Evolutionary conservation across 2,797 vertebrate genomes (phyloP).

Genomic region (Ctenochaetus hawaiiensis): DNA sequence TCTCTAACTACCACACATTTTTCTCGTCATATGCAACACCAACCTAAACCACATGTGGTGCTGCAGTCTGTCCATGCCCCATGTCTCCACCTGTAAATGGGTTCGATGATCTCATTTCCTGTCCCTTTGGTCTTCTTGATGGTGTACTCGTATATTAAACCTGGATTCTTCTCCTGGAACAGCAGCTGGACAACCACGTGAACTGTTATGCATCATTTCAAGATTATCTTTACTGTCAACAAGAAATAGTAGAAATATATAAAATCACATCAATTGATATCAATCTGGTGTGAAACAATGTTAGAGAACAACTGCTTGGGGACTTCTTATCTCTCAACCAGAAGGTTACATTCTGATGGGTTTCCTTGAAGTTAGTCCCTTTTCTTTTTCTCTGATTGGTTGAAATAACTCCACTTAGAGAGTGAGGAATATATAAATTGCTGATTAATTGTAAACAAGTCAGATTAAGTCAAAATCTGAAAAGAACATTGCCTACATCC

Average conservation of each 20-base stretch:
- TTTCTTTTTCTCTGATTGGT: background rate
- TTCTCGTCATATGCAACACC: background rate
- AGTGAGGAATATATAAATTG: background rate
- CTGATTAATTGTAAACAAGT: background rate
- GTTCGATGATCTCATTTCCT: slow-evolving; percentile 89
- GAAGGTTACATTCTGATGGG: background rate
- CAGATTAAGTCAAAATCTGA: background rate
- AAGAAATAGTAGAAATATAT: background rate
- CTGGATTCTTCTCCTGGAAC: slow-evolving; percentile 95
- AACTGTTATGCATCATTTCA: background rate
- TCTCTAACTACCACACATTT: background rate
- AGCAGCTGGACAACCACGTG: slow-evolving; percentile 86
- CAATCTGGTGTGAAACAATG: background rate
- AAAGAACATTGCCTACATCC: background rate
- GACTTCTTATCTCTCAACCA: background rate
- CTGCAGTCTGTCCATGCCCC: slow-evolving; percentile 95
- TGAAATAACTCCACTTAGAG: background rate
- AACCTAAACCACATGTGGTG: slow-evolving; percentile 93
- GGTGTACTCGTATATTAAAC: slow-evolving; percentile 92
- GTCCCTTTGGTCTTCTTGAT: slow-evolving; percentile 86
- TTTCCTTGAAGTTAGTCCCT: background rate
- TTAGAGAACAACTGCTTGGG: background rate
- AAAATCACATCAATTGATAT: background rate
- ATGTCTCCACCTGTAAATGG: slow-evolving; percentile 91
- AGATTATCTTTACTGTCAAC: background rate